Evolutionary conservation across 2,113 vertebrate genomes (phyloP), one percentile per base, ranked within the genome.

Genomic region (Thymallus thymallus): DNA sequence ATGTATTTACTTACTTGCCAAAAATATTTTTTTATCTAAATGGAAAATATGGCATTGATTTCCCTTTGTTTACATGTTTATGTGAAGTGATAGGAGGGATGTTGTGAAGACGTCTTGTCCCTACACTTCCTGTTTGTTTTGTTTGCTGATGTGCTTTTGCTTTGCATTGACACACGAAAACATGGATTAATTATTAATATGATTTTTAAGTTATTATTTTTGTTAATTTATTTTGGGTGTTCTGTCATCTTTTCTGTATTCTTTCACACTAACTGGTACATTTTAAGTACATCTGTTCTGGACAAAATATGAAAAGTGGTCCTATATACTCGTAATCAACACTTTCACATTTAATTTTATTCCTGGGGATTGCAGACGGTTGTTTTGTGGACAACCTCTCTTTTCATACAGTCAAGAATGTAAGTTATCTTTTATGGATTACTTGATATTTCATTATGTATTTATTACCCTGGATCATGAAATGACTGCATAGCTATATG

Each of bases 211-310:
- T 90, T 88, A 9, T 90, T 88, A 5, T 74, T 83, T 88, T 84
- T 86, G 85, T 88, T 91, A 81, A 89, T 71, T 91, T 90, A 88
- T 90, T 87, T 89, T 88, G 75, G 84, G 80, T 89, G 68, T 32
- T 70, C 85, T 68, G 84, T 86, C 76, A 83, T 90, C 78, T 48
- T 85, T 85, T 80, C 65, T 79, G 60, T 84, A 85, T 89, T 85
- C 67, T 88, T 87, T 85, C 85, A 84, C 76, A 86, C 77, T 83
- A 82, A 61, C 69, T 82, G 14, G 41, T 69, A 86, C 73, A 75
- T 87, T 90, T 91, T 90, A 91, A 88, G 83, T 87, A 81, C 71
- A 85, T 84, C 86, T 89, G 87, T 92, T 93, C 88, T 91, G 81
- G 86, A 88, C 83, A 82, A 79, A 82, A 89, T 69, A 80, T 76